A percentile compares a stretch with the other conserved stretches of the same genome.
These are phyloP conservation scores for Loripinus fragilis DNA, from an alignment of 2,888 invertebrate species.

Conservation along the genomic window DNA sequence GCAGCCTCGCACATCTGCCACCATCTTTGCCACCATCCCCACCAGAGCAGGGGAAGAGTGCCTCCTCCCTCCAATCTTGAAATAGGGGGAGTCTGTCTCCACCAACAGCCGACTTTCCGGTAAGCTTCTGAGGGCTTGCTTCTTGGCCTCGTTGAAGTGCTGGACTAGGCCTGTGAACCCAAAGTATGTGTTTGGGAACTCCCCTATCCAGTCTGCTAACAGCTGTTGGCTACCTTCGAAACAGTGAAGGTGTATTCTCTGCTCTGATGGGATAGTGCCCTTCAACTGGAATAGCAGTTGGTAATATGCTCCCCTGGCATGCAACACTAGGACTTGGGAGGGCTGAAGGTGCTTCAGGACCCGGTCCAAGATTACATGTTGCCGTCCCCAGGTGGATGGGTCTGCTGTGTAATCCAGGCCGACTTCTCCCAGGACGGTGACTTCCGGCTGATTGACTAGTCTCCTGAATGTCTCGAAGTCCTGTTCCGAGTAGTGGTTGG, in stretches of 20 bases:
- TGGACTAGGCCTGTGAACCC: constrained; percentile 10
- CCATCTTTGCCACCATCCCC: constrained; percentile 10
- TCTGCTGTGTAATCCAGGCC: neutral
- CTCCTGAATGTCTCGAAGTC: neutral
- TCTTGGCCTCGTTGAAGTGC: constrained; percentile 22
- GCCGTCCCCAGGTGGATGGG: neutral
- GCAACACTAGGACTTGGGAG: neutral
- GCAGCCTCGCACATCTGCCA: neutral
- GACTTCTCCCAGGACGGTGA: neutral
- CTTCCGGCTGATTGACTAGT: neutral
- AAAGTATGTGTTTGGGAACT: constrained; percentile 21
- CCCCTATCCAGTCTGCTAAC: constrained; percentile 19
- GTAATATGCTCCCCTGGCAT: neutral
- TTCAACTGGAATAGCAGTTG: constrained; percentile 24
- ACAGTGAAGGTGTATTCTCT: constrained; percentile 34
- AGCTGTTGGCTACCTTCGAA: constrained; percentile 20
- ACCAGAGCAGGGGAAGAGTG: constrained; percentile 17
- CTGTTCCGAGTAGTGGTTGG: neutral
- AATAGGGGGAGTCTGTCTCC: constrained; percentile 31
- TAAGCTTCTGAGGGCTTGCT: constrained; percentile 10
- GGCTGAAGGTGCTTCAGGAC: neutral
- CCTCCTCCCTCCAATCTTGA: neutral
- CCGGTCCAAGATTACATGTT: neutral
- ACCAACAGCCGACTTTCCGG: constrained; percentile 13
- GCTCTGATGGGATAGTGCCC: neutral